A percentile compares a stretch with the other conserved stretches of the same genome.
Conservation (phyloP, 2,113 vertebrate genomes). For the Hyperopisus bebe region DNA sequence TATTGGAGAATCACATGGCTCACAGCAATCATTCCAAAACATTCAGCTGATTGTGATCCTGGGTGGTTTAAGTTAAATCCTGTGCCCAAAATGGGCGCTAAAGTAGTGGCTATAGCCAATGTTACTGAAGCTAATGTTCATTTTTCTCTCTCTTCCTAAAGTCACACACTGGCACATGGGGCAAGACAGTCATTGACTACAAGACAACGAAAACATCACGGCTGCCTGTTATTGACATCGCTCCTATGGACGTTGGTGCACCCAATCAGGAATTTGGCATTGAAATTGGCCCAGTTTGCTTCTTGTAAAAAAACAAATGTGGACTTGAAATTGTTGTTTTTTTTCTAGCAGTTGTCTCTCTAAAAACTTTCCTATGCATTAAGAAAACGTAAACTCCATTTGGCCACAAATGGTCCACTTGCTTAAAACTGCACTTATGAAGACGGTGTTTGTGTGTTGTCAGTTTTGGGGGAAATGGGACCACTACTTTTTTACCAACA, state of each 20-base stretch:
- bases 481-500: conserved; percentile 69
- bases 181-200: conserved; percentile 97
- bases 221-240: conserved; percentile 94
- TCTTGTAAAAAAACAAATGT: conserved; percentile 98
- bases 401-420: conserved; percentile 72
- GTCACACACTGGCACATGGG: conserved; percentile 94
- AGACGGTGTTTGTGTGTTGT: conserved; percentile 51
- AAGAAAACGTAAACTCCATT: conserved; percentile 63
- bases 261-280: conserved; percentile 97
- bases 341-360: conserved; percentile 89
- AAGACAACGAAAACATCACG: conserved; percentile 97
- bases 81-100: not conserved
- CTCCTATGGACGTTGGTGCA: conserved; percentile 95
- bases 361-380: conserved; percentile 78
- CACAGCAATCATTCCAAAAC: not conserved
- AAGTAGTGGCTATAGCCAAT: not conserved
- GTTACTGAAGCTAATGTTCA: not conserved
- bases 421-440: conserved; percentile 73
- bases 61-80: not conserved
- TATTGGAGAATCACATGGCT: not conserved
- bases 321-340: conserved; percentile 86
- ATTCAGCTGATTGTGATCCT: not conserved
- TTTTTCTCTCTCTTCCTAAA: conserved; percentile 43
- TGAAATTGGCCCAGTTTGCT: conserved; percentile 90
- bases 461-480: conserved; percentile 44